Evolutionary conservation across 2,888 invertebrate genomes (phyloP).

Genomic region (Cyclophora punctaria): DNA sequence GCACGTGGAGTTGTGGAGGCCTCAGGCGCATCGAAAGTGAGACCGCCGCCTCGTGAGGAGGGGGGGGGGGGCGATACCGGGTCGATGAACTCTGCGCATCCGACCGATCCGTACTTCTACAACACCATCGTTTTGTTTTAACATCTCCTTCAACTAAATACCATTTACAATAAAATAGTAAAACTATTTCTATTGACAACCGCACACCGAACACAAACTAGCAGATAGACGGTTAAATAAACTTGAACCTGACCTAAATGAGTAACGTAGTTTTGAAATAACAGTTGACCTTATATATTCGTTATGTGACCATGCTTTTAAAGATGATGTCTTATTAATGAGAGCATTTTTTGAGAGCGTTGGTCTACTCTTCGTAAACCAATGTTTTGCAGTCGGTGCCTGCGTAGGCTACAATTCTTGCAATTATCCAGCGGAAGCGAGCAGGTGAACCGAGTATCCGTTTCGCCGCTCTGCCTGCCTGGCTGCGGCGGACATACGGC

Average conservation of each 20-base stretch:
- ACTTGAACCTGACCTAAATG: no score
- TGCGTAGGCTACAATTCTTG: slow-evolving; percentile 39
- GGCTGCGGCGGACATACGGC: slow-evolving; percentile 20
- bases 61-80: slow-evolving; percentile 36
- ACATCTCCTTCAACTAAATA: slow-evolving; percentile 38
- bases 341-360: no score
- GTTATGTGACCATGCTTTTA: no score
- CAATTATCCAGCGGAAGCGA: slow-evolving; percentile 63
- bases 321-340: no score
- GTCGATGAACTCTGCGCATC: slow-evolving; percentile 65
- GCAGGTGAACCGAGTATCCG: slow-evolving; percentile 67
- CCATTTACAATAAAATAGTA: slow-evolving; percentile 35
- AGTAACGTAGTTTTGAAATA: no score
- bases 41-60: slow-evolving; percentile 44
- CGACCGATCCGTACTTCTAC: slow-evolving; percentile 67
- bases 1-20: slow-evolving; percentile 62
- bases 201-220: no score
- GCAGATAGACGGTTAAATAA: no score
- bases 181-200: slow-evolving; percentile 12
- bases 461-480: slow-evolving; percentile 32
- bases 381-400: not conserved
- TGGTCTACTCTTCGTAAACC: no score
- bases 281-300: no score
- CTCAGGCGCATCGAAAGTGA: slow-evolving; percentile 70
- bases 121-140: slow-evolving; percentile 65